These are phyloP conservation scores for Delichon dasypus DNA, from an alignment of 2,797 vertebrate species.

Conservation along the genomic window DNA sequence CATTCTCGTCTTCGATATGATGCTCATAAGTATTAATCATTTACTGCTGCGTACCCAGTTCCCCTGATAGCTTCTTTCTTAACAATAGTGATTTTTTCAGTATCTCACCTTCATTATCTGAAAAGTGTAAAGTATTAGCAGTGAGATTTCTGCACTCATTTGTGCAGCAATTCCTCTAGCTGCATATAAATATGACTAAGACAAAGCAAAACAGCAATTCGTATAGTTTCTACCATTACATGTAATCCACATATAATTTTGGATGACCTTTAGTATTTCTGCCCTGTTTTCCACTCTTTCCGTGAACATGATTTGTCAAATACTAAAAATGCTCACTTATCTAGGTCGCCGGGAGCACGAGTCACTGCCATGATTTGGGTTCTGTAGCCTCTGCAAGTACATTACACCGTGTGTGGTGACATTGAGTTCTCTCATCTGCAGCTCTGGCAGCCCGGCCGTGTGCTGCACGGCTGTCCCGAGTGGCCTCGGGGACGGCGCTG, in stretches of 20 bases:
- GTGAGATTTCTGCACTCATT: neutral
- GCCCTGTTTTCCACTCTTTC: neutral
- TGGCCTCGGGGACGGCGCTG: no score
- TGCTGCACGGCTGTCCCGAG: no score
- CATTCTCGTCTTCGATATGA: neutral
- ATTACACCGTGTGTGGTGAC: rapidly evolving
- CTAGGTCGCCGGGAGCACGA: neutral
- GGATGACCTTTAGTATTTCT: neutral
- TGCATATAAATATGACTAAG: neutral
- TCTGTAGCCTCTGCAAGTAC: neutral
- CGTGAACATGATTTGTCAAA: neutral
- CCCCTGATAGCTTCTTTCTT: neutral
- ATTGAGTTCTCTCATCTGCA: rapidly evolving
- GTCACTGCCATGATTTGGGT: rapidly evolving
- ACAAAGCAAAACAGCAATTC: neutral
- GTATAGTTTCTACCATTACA: neutral
- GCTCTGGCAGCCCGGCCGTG: rapidly evolving
- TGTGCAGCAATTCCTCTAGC: neutral
- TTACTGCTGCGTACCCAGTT: neutral
- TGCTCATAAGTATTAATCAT: neutral
- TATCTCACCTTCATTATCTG: neutral
- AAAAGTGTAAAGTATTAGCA: neutral
- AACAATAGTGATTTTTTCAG: rapidly evolving
- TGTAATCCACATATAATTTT: neutral
- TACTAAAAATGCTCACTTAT: neutral